Evolutionary conservation across 2,113 vertebrate species (phyloP).

Genomic region (Rallus limicola): DNA sequence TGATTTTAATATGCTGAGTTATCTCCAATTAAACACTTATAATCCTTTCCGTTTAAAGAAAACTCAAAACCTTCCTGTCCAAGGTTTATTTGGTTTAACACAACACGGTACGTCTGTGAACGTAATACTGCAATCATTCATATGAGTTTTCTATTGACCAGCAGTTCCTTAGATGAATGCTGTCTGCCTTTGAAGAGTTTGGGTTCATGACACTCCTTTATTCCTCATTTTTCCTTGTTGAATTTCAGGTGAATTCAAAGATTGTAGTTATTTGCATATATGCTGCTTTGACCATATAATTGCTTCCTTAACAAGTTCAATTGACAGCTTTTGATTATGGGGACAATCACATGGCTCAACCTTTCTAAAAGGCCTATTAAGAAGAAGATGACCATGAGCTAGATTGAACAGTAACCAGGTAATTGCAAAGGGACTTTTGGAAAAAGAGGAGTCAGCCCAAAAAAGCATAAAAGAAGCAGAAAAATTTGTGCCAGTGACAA

Average conservation of each 20-base stretch:
- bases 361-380: neutral
- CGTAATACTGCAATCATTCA: neutral
- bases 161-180: neutral
- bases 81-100: neutral
- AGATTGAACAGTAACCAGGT: neutral
- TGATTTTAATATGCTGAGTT: neutral
- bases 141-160: neutral
- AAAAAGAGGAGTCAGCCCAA: neutral
- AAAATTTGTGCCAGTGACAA: neutral
- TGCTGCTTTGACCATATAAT: neutral
- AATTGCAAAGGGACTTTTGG: neutral
- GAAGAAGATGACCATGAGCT: neutral
- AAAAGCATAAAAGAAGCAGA: neutral
- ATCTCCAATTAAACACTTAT: neutral
- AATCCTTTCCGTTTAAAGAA: neutral
- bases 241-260: conserved; percentile 2
- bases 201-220: neutral
- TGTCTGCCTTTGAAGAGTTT: neutral
- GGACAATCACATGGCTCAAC: neutral
- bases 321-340: neutral
- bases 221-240: neutral
- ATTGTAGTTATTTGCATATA: neutral
- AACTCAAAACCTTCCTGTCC: neutral
- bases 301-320: neutral
- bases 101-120: neutral